A percentile compares a stretch with the other conserved stretches of the same genome.
These are phyloP conservation scores for Eristalinus sepulchralis DNA, from an alignment of 2,888 invertebrate species.

Conservation along the genomic window DNA sequence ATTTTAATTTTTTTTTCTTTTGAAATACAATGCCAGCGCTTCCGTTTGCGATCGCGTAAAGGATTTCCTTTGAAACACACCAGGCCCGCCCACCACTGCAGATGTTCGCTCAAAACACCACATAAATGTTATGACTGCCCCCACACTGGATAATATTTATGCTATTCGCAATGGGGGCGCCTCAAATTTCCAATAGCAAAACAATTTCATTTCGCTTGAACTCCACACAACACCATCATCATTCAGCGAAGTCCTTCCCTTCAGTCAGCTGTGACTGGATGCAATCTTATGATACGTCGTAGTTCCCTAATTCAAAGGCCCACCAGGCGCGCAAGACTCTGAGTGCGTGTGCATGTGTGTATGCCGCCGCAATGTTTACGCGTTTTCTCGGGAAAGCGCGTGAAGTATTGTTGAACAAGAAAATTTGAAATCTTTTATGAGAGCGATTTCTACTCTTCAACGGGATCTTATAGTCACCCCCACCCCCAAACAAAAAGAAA, in stretches of 20 bases:
- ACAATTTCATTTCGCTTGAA: constrained; percentile 37
- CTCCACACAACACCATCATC: not conserved
- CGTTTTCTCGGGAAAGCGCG: constrained; percentile 57
- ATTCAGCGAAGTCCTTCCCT: constrained; percentile 13
- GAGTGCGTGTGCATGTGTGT: not conserved
- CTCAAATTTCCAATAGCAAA: constrained; percentile 52
- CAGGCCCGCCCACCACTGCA: constrained; percentile 10
- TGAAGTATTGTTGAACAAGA: constrained; percentile 50
- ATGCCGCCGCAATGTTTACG: constrained; percentile 54
- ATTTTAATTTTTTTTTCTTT: not conserved
- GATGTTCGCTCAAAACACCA: constrained; percentile 30
- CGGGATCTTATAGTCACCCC: constrained; percentile 49
- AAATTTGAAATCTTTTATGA: constrained; percentile 57
- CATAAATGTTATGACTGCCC: constrained; percentile 41
- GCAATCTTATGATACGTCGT: constrained; percentile 18
- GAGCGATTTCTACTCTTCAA: constrained; percentile 57
- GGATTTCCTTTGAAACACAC: constrained; percentile 55
- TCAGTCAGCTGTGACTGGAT: constrained; percentile 7
- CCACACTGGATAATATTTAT: constrained; percentile 43
- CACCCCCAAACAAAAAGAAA: constrained; percentile 16
- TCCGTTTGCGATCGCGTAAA: constrained; percentile 42
- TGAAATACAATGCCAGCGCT: constrained; percentile 26
- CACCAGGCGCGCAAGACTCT: constrained; percentile 12
- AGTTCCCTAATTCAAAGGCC: constrained; percentile 30
- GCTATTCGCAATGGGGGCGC: constrained; percentile 44